Evolutionary conservation across 2,797 vertebrate genomes (phyloP), one percentile per base, ranked within the genome.

Genomic region (Poeciliopsis turneri): DNA sequence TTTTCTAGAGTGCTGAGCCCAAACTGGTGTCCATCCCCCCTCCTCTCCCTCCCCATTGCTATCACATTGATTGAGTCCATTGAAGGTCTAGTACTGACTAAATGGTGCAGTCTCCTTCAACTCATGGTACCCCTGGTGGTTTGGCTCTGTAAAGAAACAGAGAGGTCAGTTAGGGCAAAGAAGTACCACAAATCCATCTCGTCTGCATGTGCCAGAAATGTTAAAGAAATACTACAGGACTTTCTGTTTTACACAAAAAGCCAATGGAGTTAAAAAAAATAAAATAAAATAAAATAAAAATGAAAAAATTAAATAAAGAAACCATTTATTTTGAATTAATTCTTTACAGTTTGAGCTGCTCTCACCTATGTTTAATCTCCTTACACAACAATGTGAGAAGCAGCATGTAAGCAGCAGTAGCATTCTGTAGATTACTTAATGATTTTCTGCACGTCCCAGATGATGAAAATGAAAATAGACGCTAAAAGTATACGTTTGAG

Each of bases 81-180:
- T 92, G 91, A 86, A 89, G 79, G 86, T 82, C 84, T 95, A 96
- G 91, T 95, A 96, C 92, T 92, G 92, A 95, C 90, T 95, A 95
- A 92, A 95, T 88, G 96, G 94, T 90, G 95, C 80, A 75, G 95
- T 94, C 95, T 96, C 96, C 96, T 96, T 96, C 96, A 96, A 94
- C 93, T 96, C 96, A 95, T 96, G 96, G 95, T 96, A 96, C 83
- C 95, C 95, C 88, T 94, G 95, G 93, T 94, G 95, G 94, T 96
- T 95, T 94, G 94, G 95, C 94, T 96, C 96, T 96, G 96, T 93
- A 87, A 94, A 95, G 87, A 96, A 87, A 96, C 93, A 94, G 92
- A 96, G 92, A 95, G 94, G 92, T 88, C 88, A 88, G 94, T 96
- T 96, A 96, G 94, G 90, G 84, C 83, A 88, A 73, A 79, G 84